These are phyloP conservation scores for Drosophila equinoxialis DNA, from an alignment of 1,140 invertebrate genomes.

Conservation along the genomic window DNA sequence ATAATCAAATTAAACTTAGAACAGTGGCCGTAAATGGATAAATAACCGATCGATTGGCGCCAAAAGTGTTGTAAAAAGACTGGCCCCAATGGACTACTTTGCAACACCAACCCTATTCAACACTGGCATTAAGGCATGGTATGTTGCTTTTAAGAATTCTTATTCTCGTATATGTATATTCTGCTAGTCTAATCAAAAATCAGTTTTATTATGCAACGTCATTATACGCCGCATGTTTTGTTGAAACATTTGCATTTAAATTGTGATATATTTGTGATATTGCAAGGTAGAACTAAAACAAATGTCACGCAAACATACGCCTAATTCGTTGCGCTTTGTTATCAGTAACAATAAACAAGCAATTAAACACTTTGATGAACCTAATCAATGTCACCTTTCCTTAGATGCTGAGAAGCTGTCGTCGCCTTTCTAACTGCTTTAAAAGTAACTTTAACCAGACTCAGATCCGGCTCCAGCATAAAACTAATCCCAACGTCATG, in stretches of 20 bases:
- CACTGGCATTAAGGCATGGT: too few relatives aligned
- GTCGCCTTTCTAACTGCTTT: slow-evolving; percentile 20
- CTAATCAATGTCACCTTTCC: slow-evolving; percentile 9
- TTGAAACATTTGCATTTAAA: slow-evolving; percentile 59
- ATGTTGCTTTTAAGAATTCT: slow-evolving; percentile 49
- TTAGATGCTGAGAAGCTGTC: slow-evolving; percentile 61
- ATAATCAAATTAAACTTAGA: too few relatives aligned
- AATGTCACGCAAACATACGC: slow-evolving; percentile 10
- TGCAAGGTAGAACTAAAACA: slow-evolving; percentile 18
- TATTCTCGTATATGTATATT: slow-evolving; percentile 33
- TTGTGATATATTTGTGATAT: slow-evolving; percentile 62
- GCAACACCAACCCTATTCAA: too few relatives aligned
- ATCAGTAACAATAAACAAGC: slow-evolving; percentile 24
- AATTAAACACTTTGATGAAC: slow-evolving; percentile 35
- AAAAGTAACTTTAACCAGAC: slow-evolving; percentile 16
- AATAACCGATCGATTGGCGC: too few relatives aligned
- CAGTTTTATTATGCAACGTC: slow-evolving; percentile 74
- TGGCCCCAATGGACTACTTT: too few relatives aligned
- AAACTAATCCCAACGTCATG: slow-evolving; percentile 44
- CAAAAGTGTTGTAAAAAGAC: too few relatives aligned
- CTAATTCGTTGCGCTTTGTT: slow-evolving; percentile 25
- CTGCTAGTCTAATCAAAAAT: slow-evolving; percentile 37
- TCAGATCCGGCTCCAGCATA: slow-evolving; percentile 23
- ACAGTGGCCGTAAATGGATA: too few relatives aligned
- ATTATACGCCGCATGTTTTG: slow-evolving; percentile 35